phyloP scores from a whole-genome alignment of 1,140 invertebrate genomes.

The Cecropterus lyciades region DNA sequence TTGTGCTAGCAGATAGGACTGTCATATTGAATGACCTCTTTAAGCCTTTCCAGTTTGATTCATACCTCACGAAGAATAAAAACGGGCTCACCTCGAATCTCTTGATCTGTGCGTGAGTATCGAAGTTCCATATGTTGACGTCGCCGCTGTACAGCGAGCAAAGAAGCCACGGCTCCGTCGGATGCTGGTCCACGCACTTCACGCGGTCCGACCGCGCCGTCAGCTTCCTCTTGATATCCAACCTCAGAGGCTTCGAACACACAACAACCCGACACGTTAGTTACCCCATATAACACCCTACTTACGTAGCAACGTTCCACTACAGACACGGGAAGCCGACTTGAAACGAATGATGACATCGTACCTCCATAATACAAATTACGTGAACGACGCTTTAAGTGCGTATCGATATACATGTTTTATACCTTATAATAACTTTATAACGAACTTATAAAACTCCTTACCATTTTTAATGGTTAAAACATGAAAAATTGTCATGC shows the following conservation, averaged over 20 bases:
- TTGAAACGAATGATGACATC: constrained; percentile 64
- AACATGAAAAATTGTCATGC: constrained; percentile 75
- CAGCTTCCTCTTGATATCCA: constrained; percentile 99
- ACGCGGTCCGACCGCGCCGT: constrained; percentile 98
- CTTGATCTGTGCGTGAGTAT: constrained; percentile 94
- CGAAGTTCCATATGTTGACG: constrained; percentile 99
- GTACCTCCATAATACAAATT: constrained; percentile 49
- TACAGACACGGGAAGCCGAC: constrained; percentile 57
- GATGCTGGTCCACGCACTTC: constrained; percentile 99
- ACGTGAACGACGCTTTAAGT: constrained; percentile 51
- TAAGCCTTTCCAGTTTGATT: background rate
- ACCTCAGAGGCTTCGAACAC: constrained; percentile 92
- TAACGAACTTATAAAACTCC: constrained; percentile 45
- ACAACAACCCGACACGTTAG: constrained; percentile 51
- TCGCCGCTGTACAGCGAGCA: constrained; percentile 99
- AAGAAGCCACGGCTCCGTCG: constrained; percentile 98
- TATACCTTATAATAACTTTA: constrained; percentile 36
- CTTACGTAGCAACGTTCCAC: constrained; percentile 40
- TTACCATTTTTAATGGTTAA: constrained; percentile 78
- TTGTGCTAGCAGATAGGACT: background rate
- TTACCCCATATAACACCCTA: constrained; percentile 38
- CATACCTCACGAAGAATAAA: background rate
- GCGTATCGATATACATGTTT: constrained; percentile 16
- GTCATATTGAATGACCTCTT: background rate
- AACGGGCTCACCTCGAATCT: constrained; percentile 90